Evolutionary conservation across 2,888 invertebrate species (phyloP).

Genomic region (Tanypteryx hageni): DNA sequence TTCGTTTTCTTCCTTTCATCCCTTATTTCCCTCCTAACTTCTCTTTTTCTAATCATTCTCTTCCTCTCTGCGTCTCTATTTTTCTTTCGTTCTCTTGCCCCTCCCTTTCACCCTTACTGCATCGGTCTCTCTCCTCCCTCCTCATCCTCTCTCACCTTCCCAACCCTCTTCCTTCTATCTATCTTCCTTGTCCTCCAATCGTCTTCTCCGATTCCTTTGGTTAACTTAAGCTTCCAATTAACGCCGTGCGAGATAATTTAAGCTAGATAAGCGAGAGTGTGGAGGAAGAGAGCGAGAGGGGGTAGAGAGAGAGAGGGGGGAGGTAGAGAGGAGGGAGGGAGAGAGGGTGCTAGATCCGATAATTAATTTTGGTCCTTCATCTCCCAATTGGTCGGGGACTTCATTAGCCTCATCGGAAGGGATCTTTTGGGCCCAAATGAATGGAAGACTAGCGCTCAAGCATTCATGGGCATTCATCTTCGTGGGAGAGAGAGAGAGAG

Average conservation of each 20-base stretch:
- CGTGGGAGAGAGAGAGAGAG: not conserved
- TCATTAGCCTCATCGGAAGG: slow-evolving; percentile 54
- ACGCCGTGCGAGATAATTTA: slow-evolving; percentile 43
- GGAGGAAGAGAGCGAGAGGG: not conserved
- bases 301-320: not conserved
- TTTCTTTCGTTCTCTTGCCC: no score
- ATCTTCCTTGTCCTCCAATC: not conserved
- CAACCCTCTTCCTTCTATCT: not conserved
- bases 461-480: slow-evolving; percentile 27
- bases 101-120: no score
- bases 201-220: slow-evolving; percentile 28
- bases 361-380: slow-evolving; percentile 60
- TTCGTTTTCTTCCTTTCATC: no score
- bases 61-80: no score
- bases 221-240: slow-evolving; percentile 59
- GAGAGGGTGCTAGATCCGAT: slow-evolving; percentile 47
- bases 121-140: no score
- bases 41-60: no score
- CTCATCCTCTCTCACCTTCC: not conserved
- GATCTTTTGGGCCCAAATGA: slow-evolving; percentile 29
- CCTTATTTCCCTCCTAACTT: no score
- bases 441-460: slow-evolving; percentile 28
- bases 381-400: slow-evolving; percentile 48
- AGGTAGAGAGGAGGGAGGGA: not conserved
- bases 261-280: slow-evolving; percentile 21